Evolutionary conservation across 2,888 invertebrate genomes (phyloP), one percentile per base, ranked within the genome.

Genomic region (Hydrotaea diabolus): DNA sequence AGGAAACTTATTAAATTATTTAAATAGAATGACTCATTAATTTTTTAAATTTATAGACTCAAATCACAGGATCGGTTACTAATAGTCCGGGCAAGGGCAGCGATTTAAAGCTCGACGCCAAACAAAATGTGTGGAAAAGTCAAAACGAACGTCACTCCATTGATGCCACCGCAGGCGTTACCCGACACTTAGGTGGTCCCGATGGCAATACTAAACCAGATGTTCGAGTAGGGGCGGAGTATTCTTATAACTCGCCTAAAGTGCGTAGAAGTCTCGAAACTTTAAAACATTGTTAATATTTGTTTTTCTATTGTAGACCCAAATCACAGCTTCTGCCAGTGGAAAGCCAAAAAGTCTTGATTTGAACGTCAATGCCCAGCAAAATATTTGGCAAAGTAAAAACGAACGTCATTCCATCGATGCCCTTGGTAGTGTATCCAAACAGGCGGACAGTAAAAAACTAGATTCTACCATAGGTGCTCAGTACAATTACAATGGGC

Each of bases 341-440:
- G 21, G n/a, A 11, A 31, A 62, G 2, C 62, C 15, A 2, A 11
- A 62, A 3, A n/a, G 49, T 49, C 3, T 49, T 49, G 49, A 49
- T 49, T 9, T 62, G n/a, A 62, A n/a, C 36, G 31, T n/a, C 17
- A 23, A 15, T n/a, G 62, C 31, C 17, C 26, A 62, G 5, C 31
- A 62, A 17, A 62, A 62, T 62, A 3, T 62, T 0, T 62, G 62
- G 62, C n/a, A 62, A 17, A 62, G 62, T 62, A 31, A 62, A 62
- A 62, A 62, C n/a, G 13, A 62, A 62, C 31, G 23, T 23, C 62
- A 62, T 17, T 62, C 62, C 31, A 31, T 62, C 8, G 62, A 62
- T 62, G 62, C 62, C 17, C 31, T 26, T 3, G 31, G 15, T 1
- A n/a, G 26, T n/a, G 31, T 36, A 8, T 31, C 26, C 7, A 62